Percentiles rank a stretch among this genome's conserved stretches.
These are phyloP conservation scores for Cataglyphis hispanica DNA, from an alignment of 1,140 invertebrate genomes.

Conservation along the genomic window DNA sequence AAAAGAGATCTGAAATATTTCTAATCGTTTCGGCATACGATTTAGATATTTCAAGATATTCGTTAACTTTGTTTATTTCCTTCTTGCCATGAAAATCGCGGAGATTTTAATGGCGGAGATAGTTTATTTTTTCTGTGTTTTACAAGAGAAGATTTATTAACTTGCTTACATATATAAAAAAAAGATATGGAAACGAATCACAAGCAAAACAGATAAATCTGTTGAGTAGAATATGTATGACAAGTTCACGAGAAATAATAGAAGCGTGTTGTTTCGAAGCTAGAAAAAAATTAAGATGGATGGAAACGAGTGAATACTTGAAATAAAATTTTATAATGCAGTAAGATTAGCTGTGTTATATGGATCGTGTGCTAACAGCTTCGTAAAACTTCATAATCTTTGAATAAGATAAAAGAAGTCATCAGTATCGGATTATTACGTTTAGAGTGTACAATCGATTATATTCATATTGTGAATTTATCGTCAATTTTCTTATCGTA, in stretches of 20 bases:
- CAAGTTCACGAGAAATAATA: constrained; percentile 5
- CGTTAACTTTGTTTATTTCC: constrained; percentile 20
- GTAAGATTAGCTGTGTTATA: background rate
- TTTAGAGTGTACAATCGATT: background rate
- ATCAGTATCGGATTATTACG: constrained; percentile 5
- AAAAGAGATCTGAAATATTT: constrained; percentile 22
- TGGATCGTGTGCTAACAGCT: constrained; percentile 18
- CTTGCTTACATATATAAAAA: background rate
- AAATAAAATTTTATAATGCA: background rate
- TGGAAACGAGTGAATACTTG: constrained; percentile 21
- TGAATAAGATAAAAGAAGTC: background rate
- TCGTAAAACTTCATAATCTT: background rate
- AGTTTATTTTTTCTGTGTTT: background rate
- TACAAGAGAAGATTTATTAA: background rate
- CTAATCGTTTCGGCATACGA: background rate
- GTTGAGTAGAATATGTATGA: constrained; percentile 3
- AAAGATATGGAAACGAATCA: constrained; percentile 24
- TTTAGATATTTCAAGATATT: constrained; percentile 10
- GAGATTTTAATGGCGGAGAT: background rate
- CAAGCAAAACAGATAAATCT: constrained; percentile 26
- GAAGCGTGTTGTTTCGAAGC: constrained; percentile 6
- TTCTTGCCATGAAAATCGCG: constrained; percentile 6
- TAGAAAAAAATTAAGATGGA: constrained; percentile 3
- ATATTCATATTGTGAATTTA: constrained; percentile 2
- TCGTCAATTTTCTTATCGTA: background rate